Percentiles rank a stretch among this genome's conserved stretches.
These are phyloP conservation scores for Pelecanoides urinatrix DNA, from an alignment of 2,113 vertebrate genomes.

Conservation along the genomic window DNA sequence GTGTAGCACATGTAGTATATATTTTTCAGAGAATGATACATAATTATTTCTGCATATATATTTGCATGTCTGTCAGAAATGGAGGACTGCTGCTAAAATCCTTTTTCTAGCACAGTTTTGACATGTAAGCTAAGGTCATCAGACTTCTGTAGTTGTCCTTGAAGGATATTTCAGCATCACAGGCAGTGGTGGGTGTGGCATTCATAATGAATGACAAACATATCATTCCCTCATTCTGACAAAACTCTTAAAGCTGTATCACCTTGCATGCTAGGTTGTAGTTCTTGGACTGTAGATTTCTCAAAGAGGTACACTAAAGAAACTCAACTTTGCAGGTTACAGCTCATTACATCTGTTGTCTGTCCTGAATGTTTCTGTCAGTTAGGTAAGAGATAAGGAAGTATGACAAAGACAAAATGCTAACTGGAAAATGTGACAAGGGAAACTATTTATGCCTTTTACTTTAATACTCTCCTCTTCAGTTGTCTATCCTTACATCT, in stretches of 20 bases:
- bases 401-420: not conserved
- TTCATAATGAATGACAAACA: not conserved
- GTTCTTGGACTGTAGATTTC: not conserved
- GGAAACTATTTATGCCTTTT: not conserved
- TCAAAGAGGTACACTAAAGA: not conserved
- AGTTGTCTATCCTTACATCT: not conserved
- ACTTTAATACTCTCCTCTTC: not conserved
- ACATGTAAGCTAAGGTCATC: not conserved
- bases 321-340: not conserved
- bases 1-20: not conserved
- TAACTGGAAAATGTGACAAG: not conserved
- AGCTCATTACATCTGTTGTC: not conserved
- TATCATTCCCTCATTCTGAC: not conserved
- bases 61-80: not conserved
- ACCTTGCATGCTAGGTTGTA: not conserved
- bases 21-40: not conserved
- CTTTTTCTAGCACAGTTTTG: not conserved
- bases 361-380: not conserved
- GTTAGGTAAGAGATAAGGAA: not conserved
- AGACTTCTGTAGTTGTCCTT: not conserved
- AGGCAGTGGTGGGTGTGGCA: not conserved
- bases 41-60: not conserved
- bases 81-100: not conserved
- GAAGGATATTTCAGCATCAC: not conserved
- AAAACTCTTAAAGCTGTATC: not conserved